A percentile compares a stretch with the other conserved stretches of the same genome.
These are phyloP conservation scores for Luperina testacea DNA, from an alignment of 2,888 invertebrate genomes.

Conservation along the genomic window DNA sequence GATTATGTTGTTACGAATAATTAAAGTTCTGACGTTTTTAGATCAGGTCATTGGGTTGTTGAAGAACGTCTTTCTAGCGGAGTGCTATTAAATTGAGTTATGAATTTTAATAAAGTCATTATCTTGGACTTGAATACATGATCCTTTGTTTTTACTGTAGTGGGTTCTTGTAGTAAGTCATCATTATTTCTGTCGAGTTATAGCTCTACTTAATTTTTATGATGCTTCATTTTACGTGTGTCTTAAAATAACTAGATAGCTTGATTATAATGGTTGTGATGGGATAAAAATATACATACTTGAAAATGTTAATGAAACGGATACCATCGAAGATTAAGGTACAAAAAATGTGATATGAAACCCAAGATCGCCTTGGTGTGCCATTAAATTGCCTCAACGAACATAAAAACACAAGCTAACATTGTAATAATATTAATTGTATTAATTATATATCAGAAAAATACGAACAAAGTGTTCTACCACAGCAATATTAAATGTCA, in stretches of 20 bases:
- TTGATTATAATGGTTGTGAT: conserved; percentile 40
- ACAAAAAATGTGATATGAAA: conserved; percentile 46
- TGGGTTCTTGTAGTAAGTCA: conserved; percentile 37
- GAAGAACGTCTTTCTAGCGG: conserved; percentile 32
- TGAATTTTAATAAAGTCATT: conserved; percentile 60
- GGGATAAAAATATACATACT: conserved; percentile 45
- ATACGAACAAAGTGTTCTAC: conserved; percentile 1
- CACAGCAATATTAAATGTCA: conserved; percentile 24
- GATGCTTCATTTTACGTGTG: conserved; percentile 40
- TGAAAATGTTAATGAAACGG: conserved; percentile 45
- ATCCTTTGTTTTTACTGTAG: conserved; percentile 50
- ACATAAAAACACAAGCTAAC: conserved; percentile 21
- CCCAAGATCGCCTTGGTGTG: conserved; percentile 38
- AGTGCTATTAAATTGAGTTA: conserved; percentile 48
- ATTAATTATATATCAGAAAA: conserved; percentile 40
- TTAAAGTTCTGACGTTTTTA: conserved; percentile 86
- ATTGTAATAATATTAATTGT: conserved; percentile 45
- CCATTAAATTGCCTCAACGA: conserved; percentile 48
- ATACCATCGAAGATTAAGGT: conserved; percentile 35
- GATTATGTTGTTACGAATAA: conserved; percentile 89
- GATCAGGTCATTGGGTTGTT: conserved; percentile 75
- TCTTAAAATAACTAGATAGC: conserved; percentile 51
- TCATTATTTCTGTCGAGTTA: conserved; percentile 49
- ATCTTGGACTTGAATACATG: conserved; percentile 33
- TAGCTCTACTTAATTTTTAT: conserved; percentile 56